Conservation (phyloP, 2,797 vertebrate species). For the Nothura maculosa region DNA sequence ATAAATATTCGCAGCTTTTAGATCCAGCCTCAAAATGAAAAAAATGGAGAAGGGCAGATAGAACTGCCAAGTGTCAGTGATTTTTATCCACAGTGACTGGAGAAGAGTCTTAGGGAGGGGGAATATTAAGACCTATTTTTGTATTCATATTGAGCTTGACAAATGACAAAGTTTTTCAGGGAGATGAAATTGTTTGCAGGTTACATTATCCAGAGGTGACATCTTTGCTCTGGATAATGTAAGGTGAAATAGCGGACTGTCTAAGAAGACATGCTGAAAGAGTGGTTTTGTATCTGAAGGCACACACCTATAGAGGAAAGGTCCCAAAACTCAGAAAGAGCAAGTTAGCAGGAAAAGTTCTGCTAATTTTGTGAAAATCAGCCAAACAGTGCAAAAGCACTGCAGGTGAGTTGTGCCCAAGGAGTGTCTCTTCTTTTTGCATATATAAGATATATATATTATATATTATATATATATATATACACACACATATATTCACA, state of each 20-base stretch:
- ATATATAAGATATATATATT: too few species aligned
- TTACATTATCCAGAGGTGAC: background rate
- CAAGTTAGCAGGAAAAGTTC: background rate
- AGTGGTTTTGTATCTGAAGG: background rate
- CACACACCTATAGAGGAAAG: rapidly evolving
- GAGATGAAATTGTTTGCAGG: constrained; percentile 7
- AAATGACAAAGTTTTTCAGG: constrained; percentile 26
- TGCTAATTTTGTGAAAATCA: background rate
- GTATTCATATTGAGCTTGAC: constrained; percentile 26
- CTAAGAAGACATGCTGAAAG: background rate
- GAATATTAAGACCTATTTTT: constrained; percentile 37
- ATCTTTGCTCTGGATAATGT: background rate
- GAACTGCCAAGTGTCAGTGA: background rate
- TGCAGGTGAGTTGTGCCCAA: background rate
- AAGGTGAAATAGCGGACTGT: background rate
- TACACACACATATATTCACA: too few species aligned
- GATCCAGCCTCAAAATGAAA: background rate
- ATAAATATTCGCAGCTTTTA: background rate
- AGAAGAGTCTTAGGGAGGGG: background rate
- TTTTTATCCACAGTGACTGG: constrained; percentile 33
- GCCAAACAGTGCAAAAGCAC: background rate
- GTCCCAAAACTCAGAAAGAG: background rate
- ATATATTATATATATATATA: too few species aligned
- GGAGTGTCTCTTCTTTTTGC: background rate
- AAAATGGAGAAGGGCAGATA: background rate